Evolutionary conservation across 2,888 invertebrate genomes (phyloP), one percentile per base, ranked within the genome.

Genomic region (Conistra vaccinii): DNA sequence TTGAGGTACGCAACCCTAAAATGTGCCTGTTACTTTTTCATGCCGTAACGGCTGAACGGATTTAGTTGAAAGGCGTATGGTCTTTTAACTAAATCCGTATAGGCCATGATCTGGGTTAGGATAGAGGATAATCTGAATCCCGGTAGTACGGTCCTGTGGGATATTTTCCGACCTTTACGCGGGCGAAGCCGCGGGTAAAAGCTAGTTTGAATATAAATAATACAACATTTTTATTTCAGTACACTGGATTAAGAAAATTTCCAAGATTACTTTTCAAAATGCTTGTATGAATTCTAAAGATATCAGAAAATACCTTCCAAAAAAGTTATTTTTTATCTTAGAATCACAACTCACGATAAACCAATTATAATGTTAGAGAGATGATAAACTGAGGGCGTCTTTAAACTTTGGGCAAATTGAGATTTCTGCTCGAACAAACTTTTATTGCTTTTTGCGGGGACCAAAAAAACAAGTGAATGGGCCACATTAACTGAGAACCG

Each of bases 381-480:
- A 88, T 90, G 88, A 90, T 88, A 89, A 89, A 89, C 87, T 83
- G 85, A 84, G 84, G 76, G 83, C 86, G 87, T 85, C 89, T 84
- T 89, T 86, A 88, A 87, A 89, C 87, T 89, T 83, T 80, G 87
- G 89, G 90, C 90, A 92, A 94, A 94, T 94, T 93, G 93, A 91
- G 90, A 91, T 93, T 94, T 93, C 93, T 92, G 92, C 92, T 90
- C 77, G 89, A 93, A 93, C 91, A 89, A 92, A 92, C 92, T 94
- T 94, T 93, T 93, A 95, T 94, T 94, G 89, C 92, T 93, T 93
- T 92, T 90, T 89, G 84, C 83, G 85, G 86, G 78, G 76, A 85
- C 83, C 84, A 89, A 88, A 88, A 89, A 42, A 87, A 87, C 82
- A 84, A 84, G 69, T 63, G 68, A 80, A 74, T 76, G 73, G 82